Evolutionary conservation across 2,888 invertebrate genomes (phyloP).

Genomic region (Serripes groenlandicus): DNA sequence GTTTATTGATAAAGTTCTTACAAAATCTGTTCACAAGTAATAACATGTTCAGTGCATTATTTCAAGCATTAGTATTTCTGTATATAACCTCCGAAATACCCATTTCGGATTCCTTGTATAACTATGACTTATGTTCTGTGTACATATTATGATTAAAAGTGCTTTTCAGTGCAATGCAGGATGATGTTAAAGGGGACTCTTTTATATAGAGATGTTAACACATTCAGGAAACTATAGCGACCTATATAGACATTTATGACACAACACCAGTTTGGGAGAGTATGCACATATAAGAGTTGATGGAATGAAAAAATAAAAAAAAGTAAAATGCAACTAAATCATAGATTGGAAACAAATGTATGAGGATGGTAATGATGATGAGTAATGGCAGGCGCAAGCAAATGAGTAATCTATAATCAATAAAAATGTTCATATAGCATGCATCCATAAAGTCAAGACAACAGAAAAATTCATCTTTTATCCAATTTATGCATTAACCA

Average conservation of each 20-base stretch:
- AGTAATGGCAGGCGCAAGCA: not conserved
- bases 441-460: not conserved
- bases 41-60: too few relatives aligned
- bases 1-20: too few relatives aligned
- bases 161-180: constrained; percentile 3
- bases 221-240: not conserved
- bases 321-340: not conserved
- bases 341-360: not conserved
- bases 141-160: not conserved
- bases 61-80: too few relatives aligned
- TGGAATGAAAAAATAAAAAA: not conserved
- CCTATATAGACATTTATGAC: not conserved
- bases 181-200: constrained; percentile 6
- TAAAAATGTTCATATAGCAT: not conserved
- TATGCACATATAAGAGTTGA: not conserved
- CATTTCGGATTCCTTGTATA: too few relatives aligned
- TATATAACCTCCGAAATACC: too few relatives aligned
- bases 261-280: not conserved
- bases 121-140: too few relatives aligned
- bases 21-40: too few relatives aligned
- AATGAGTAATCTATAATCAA: not conserved
- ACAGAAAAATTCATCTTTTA: too few relatives aligned
- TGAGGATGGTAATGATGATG: not conserved
- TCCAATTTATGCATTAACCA: too few relatives aligned
- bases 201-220: not conserved